These are phyloP conservation scores for Nothoprocta perdicaria DNA, from an alignment of 2,113 vertebrate genomes.

Conservation along the genomic window DNA sequence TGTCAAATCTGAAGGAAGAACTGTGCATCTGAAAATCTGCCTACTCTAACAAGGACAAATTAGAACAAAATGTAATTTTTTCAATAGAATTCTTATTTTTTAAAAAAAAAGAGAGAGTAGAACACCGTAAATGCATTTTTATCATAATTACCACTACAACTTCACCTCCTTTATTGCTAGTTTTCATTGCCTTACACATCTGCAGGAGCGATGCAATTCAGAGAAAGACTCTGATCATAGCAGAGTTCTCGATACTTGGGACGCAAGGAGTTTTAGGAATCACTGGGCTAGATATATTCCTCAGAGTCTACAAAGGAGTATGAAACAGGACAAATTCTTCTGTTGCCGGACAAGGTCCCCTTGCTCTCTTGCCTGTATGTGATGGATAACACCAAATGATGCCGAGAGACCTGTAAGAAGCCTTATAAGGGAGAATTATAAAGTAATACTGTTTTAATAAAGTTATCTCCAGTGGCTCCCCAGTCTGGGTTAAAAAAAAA, in stretches of 20 bases:
- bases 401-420: background rate
- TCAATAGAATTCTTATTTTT: background rate
- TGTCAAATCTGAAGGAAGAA: background rate
- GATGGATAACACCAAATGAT: background rate
- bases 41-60: background rate
- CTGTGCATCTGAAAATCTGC: background rate
- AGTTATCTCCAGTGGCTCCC: background rate
- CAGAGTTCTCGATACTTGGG: background rate
- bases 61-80: background rate
- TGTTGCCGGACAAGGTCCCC: background rate
- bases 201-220: background rate
- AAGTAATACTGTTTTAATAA: background rate
- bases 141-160: background rate
- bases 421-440: background rate
- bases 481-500: background rate
- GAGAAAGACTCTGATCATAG: background rate
- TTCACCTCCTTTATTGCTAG: background rate
- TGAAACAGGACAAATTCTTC: accelerated
- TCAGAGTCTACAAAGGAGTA: background rate
- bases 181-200: background rate
- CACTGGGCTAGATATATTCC: background rate
- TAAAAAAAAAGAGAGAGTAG: background rate
- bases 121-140: background rate
- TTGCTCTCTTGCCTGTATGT: background rate
- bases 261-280: background rate